These are phyloP conservation scores for Gari tellinella DNA, from an alignment of 2,888 invertebrate genomes.

Conservation along the genomic window DNA sequence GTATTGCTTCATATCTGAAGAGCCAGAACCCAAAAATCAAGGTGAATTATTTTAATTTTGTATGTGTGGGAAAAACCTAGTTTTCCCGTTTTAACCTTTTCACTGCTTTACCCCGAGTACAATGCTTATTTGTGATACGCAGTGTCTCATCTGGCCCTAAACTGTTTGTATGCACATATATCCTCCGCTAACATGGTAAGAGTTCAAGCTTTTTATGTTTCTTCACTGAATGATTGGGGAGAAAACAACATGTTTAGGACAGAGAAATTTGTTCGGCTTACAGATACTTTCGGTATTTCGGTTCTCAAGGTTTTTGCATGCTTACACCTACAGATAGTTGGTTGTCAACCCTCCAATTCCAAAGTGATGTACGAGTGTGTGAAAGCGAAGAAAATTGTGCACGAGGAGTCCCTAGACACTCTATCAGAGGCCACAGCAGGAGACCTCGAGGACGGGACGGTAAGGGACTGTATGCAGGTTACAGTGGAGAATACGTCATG, in stretches of 20 bases:
- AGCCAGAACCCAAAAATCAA: constrained; percentile 61
- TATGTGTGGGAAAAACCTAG: too few species aligned
- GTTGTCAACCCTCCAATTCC: constrained; percentile 70
- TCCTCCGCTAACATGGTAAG: too few species aligned
- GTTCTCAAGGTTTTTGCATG: neutral
- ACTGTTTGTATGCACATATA: too few species aligned
- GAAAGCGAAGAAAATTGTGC: constrained; percentile 64
- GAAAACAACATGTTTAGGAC: too few species aligned
- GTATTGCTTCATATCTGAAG: constrained; percentile 73
- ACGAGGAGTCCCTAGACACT: constrained; percentile 68
- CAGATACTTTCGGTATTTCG: neutral
- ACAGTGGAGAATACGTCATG: too few species aligned
- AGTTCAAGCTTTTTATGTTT: too few species aligned
- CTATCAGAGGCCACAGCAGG: constrained; percentile 75
- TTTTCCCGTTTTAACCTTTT: too few species aligned
- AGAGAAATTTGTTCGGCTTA: too few species aligned
- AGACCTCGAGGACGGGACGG: constrained; percentile 69
- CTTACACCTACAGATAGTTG: constrained; percentile 63
- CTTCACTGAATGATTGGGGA: too few species aligned
- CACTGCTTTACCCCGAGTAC: too few species aligned
- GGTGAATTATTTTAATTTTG: constrained; percentile 37
- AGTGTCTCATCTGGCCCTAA: too few species aligned
- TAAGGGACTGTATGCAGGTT: constrained; percentile 40
- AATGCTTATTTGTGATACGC: too few species aligned
- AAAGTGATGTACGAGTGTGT: constrained; percentile 75